Conservation (phyloP, 2,888 invertebrate species). For the Calameuta filiformis region DNA sequence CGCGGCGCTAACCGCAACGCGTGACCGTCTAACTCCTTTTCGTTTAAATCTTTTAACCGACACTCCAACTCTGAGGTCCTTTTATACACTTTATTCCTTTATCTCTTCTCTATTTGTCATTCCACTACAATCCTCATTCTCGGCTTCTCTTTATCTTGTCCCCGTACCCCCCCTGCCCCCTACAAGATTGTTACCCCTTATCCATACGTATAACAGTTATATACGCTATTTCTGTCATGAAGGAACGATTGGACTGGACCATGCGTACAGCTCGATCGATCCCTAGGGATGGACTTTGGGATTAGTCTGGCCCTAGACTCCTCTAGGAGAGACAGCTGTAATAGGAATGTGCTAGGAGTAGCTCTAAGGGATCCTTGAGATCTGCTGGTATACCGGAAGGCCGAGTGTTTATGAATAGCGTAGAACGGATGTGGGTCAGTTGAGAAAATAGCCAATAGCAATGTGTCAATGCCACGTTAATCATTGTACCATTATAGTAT, state of each 20-base stretch:
- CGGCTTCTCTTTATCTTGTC: background rate
- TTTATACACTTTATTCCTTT: background rate
- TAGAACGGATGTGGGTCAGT: conserved; percentile 3
- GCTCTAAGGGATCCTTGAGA: background rate
- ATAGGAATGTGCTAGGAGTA: background rate
- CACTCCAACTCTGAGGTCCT: conserved; percentile 9
- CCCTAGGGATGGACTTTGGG: background rate
- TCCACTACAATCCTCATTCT: background rate
- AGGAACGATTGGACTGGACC: background rate
- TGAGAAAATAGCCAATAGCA: conserved; percentile 2
- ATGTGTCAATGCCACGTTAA: background rate
- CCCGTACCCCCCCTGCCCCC: background rate
- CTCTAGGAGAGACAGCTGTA: background rate
- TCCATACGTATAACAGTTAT: background rate
- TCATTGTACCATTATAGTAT: background rate
- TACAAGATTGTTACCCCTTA: background rate
- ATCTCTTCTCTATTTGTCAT: background rate
- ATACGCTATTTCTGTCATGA: background rate
- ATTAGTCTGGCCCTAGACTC: background rate
- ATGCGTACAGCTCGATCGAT: background rate
- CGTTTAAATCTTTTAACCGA: conserved; percentile 34
- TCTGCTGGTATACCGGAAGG: background rate
- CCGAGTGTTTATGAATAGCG: conserved; percentile 3
- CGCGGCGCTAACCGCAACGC: conserved; percentile 58
- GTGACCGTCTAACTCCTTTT: conserved; percentile 65